Percentiles rank a stretch among this genome's conserved stretches.
phyloP scores from a whole-genome alignment of 2,113 vertebrate species.

The Ceyx cyanopectus region DNA sequence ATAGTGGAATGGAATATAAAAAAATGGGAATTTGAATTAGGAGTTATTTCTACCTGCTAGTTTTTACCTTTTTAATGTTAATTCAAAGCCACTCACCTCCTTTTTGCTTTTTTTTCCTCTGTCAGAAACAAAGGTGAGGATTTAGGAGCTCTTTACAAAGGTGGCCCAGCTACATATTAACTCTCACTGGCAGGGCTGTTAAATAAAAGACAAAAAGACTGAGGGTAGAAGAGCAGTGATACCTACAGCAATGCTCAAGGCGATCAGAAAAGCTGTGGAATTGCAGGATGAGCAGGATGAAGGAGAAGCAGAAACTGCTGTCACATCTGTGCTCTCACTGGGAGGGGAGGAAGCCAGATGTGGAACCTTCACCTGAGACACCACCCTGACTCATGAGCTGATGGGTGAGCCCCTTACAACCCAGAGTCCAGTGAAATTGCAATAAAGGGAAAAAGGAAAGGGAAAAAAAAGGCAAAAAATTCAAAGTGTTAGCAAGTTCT shows the following conservation, averaged over 20 bases:
- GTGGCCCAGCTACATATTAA: background rate
- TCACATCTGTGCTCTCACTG: background rate
- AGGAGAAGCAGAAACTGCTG: background rate
- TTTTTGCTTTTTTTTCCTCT: background rate
- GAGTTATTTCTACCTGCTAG: background rate
- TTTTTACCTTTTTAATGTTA: background rate
- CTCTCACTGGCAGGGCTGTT: background rate
- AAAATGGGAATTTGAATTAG: background rate
- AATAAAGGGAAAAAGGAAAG: too few species aligned
- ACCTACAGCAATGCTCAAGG: background rate
- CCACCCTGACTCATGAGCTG: fast-evolving
- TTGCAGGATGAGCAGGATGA: background rate
- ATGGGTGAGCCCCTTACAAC: background rate
- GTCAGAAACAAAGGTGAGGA: background rate
- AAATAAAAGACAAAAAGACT: background rate
- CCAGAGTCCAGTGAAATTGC: background rate
- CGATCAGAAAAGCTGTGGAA: background rate
- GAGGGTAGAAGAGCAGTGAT: background rate
- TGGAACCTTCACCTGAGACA: background rate
- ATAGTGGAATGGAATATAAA: background rate
- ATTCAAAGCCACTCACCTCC: background rate
- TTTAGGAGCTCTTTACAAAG: background rate
- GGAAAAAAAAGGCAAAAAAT: too few species aligned
- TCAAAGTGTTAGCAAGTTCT: background rate
- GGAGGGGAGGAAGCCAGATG: background rate